Conservation (phyloP, 2,113 vertebrate genomes). For the Etheostoma cragini region DNA sequence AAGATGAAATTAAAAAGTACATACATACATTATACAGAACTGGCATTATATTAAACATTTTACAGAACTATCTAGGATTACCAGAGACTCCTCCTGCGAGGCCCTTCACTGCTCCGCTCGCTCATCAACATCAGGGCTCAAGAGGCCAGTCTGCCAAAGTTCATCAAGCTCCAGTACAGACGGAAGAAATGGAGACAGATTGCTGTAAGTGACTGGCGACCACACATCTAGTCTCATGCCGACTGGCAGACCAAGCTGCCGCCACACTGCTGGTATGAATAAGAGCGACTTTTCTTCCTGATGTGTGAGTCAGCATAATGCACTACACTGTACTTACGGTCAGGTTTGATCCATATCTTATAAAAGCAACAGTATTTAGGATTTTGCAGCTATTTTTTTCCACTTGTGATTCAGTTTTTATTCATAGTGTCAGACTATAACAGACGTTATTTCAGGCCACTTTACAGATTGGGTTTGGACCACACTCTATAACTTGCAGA, state of each 20-base stretch:
- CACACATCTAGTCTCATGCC: constrained; percentile 9
- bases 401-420: not conserved
- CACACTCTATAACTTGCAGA: no score
- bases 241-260: not conserved
- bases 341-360: not conserved
- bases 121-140: not conserved
- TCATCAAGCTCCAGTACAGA: not conserved
- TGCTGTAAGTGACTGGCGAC: not conserved
- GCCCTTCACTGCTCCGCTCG: constrained; percentile 14
- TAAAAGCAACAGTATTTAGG: constrained; percentile 4
- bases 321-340: constrained; percentile 1
- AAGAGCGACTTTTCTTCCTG: not conserved
- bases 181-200: not conserved
- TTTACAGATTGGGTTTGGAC: no score
- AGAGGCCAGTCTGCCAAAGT: constrained; percentile 5
- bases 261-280: constrained; percentile 11
- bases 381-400: not conserved
- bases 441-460: no score
- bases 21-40: no score
- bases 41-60: not conserved
- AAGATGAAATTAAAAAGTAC: no score
- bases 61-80: not conserved
- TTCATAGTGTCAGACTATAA: no score
- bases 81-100: constrained; percentile 11
- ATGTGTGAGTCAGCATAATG: constrained; percentile 6